Evolutionary conservation across 2,888 invertebrate genomes (phyloP), one percentile per base, ranked within the genome.

Genomic region (Prostheceraeus crozeri): DNA sequence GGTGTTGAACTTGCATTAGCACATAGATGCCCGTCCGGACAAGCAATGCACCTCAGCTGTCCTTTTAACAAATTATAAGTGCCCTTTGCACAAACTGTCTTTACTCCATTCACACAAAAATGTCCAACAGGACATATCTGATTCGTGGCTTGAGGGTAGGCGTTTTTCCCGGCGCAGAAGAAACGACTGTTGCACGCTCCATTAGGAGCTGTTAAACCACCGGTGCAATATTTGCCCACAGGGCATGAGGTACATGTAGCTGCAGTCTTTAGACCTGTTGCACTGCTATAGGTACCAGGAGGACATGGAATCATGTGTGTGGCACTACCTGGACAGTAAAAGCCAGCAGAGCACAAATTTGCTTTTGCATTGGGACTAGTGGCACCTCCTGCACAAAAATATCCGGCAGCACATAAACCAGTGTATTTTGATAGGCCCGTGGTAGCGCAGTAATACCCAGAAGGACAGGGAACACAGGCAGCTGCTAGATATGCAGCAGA

Each of bases 111-210:
- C 0, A 72, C 72, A 57, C 73, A 73, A 64, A 70, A 73, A 6
- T 68, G 62, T 0, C 73, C 72, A 4, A 72, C 71, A 63, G 68
- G 68, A 40, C 73, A 73, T 45, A 64, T 64, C 0, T 72, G 72
- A 27, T 69, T 70, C 16, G 69, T 64, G 62, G 72, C 72, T 61
- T 67, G 65, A 36, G 64, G 40, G 11, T 65, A 61, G 3, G 58
- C 61, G 6, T 71, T 68, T 1, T 69, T 70, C 23, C 71, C 71
- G n/a, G 70, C 66, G 63, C 73, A 73, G 68, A 69, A 73, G 68
- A 69, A 73, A 3, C 73, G 73, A 8, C 65, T 67, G 31, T 66
- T 66, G 62, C 73, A 73, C 63, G 68, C 67, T 1, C 68, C 72
- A 19, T 68, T 64, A 2, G 68, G 68, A 6, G 59, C 30, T 19